Evolutionary conservation across 2,113 vertebrate species (phyloP), one percentile per base, ranked within the genome.

Genomic region (Strix aluco): DNA sequence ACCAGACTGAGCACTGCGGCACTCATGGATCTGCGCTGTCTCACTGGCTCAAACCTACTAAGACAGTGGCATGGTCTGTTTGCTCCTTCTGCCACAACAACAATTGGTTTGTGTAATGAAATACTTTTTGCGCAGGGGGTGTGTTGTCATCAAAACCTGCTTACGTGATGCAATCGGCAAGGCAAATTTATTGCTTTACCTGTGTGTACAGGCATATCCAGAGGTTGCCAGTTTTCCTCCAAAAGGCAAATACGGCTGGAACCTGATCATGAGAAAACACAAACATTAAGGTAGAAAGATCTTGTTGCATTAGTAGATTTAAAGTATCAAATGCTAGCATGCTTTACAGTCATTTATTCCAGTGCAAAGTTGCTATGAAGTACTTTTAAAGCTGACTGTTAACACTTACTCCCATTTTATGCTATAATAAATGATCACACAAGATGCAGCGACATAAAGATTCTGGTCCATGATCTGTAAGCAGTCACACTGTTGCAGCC

Each of bases 11-110:
- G 30, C 29, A 16, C 16, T 0, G 1, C 8, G 8, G 5, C 21
- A 12, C 21, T 55, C 1, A 0, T 1, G 13, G 22, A 54, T 44
- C 25, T 63, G 27, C 1, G 1, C 27, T 40, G 18, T 8, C 51
- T 51, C 52, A 22, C 34, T 6, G 2, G 23, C 42, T 63, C 38
- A 70, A 58, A 81, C 61, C 36, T 38, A 2, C 58, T 13, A 5
- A 7, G n/a, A 9, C 29, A 6, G 3, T 4, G 26, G 15, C 46
- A 47, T 47, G 46, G 30, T 62, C 81, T 67, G 15, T 36, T 83
- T 62, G 36, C 77, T 29, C 23, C 47, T 79, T 66, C 30, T 36
- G 10, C 72, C 30, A 26, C 61, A 62, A 15, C 46, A 47, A 5
- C 72, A 51, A 40, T 1, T 38, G n/a, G 32, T 83, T 85, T 59